phyloP scores from a whole-genome alignment of 2,113 vertebrate species.

The Egretta garzetta region DNA sequence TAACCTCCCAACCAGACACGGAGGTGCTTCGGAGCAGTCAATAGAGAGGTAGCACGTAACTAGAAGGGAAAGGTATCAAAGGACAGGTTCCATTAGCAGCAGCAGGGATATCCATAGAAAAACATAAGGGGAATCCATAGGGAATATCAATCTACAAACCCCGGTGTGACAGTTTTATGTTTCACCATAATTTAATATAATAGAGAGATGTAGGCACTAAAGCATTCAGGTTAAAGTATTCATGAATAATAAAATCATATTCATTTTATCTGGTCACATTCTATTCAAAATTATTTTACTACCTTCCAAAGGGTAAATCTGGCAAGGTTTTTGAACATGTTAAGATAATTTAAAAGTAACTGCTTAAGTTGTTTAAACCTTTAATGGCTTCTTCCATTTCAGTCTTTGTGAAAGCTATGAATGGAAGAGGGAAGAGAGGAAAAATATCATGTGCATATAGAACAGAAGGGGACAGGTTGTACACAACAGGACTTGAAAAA shows the following conservation, averaged over 20 bases:
- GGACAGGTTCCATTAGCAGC: slow-evolving; percentile 34
- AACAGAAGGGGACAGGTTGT: neutral
- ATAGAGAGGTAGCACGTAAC: neutral
- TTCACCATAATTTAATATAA: slow-evolving; percentile 61
- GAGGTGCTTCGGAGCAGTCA: neutral
- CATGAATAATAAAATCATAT: slow-evolving; percentile 69
- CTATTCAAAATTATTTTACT: slow-evolving; percentile 70
- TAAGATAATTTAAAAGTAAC: slow-evolving; percentile 52
- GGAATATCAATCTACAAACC: slow-evolving; percentile 38
- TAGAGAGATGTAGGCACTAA: slow-evolving; percentile 52
- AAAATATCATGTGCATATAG: neutral
- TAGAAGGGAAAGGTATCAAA: slow-evolving; percentile 19
- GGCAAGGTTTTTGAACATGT: slow-evolving; percentile 19
- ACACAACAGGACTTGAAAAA: neutral
- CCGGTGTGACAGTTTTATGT: slow-evolving; percentile 60
- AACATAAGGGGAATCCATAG: slow-evolving; percentile 24
- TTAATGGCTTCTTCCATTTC: slow-evolving; percentile 30
- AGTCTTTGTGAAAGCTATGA: neutral
- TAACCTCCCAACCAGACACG: neutral
- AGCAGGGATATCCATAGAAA: slow-evolving; percentile 24
- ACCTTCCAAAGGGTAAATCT: slow-evolving; percentile 52
- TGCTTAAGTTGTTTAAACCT: slow-evolving; percentile 49
- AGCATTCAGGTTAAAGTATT: slow-evolving; percentile 63
- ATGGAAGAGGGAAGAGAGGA: neutral
- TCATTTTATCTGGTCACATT: slow-evolving; percentile 60